Evolutionary conservation across 2,888 invertebrate species (phyloP).

Genomic region (Thecophora atra): DNA sequence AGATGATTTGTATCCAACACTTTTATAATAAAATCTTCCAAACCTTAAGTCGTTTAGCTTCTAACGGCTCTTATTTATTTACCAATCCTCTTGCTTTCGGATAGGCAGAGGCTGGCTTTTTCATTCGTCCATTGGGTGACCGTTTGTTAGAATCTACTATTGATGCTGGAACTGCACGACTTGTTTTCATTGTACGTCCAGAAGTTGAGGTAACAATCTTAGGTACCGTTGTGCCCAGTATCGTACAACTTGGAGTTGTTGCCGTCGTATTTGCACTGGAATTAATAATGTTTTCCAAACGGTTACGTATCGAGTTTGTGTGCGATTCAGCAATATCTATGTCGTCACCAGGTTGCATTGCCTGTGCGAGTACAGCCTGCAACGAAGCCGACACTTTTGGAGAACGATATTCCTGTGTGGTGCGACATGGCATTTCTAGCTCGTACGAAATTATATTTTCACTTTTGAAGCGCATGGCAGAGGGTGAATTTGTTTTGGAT

Average conservation of each 20-base stretch:
- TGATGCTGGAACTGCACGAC: conserved; percentile 53
- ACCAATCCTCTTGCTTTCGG: conserved; percentile 66
- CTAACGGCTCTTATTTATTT: conserved; percentile 57
- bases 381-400: conserved; percentile 66
- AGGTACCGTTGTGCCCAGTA: conserved; percentile 31
- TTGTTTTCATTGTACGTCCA: conserved; percentile 55
- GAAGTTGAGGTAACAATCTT: conserved; percentile 43
- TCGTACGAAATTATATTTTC: conserved; percentile 66
- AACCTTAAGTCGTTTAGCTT: neutral
- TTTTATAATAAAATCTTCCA: neutral
- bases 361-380: conserved; percentile 66
- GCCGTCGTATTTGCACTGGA: conserved; percentile 57
- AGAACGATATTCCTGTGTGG: conserved; percentile 65
- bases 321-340: conserved; percentile 64
- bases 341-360: conserved; percentile 66
- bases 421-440: conserved; percentile 66
- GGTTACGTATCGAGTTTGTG: conserved; percentile 62
- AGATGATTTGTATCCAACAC: neutral
- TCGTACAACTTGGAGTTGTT: conserved; percentile 38
- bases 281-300: conserved; percentile 65
- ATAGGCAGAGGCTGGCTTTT: conserved; percentile 65
- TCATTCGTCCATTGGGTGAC: conserved; percentile 59
- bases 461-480: conserved; percentile 61
- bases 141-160: conserved; percentile 62
- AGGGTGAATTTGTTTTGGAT: conserved; percentile 58